Evolutionary conservation across 64 coral and sea anemone species (phyloP), one percentile per base, ranked within the genome.

Genomic region (Actinia tenebrosa): DNA sequence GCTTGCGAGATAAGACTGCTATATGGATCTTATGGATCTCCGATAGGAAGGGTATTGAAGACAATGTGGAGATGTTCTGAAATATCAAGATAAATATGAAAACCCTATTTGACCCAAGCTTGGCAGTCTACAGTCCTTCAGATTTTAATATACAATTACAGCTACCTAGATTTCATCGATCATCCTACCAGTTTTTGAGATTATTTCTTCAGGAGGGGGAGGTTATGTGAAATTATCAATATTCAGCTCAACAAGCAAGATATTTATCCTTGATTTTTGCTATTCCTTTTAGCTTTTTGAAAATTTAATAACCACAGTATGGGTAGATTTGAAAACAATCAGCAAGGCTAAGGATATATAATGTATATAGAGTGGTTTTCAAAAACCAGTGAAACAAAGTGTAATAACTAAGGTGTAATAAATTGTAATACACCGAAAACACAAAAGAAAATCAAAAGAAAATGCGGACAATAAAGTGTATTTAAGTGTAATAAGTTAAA

Each of bases 51-150:
- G 25, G 23, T 75, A 42, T 16, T 0, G 1, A 75, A 75, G 27
- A 75, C 69, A 66, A 23, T 66, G 63, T 66, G 63, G 22, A 66
- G 63, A 66, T 75, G 9, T 75, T 75, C 69, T 75, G 69, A 42
- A 14, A n/a, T 13, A 75, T 75, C 23, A 30, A 75, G 69, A 75
- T 75, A 75, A 75, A 75, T 75, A 42, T 2, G 13, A 30, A 75
- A 75, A 30, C 69, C 69, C 69, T 42, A 75, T 75, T 26, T 75
- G 69, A 75, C 69, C 69, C 42, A 0, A 75, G 25, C 69, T 30
- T 14, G 26, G n/a, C 69, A 26, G 13, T 42, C n/a, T n/a, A 30
- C n/a, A 75, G 13, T 26, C 25, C 26, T 75, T 75, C 26, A 75
- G 69, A 75, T 14, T 75, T 37, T 37, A 37, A 37, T 20, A 22